Conservation (phyloP, 2,113 vertebrate species). For the Catharus minimus region DNA sequence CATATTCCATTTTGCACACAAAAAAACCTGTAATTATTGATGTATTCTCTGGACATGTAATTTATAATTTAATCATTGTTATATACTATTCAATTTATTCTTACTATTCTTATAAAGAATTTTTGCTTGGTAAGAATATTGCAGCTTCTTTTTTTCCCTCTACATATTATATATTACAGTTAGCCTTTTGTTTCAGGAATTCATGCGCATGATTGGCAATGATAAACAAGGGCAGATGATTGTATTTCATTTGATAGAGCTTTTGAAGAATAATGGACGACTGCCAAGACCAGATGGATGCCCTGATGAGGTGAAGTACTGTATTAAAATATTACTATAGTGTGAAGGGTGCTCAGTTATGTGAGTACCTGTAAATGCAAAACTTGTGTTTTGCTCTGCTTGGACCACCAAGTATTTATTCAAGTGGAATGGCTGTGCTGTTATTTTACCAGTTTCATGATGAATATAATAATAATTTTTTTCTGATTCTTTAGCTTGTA, state of each 20-base stretch:
- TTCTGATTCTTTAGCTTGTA: not conserved
- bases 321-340: not conserved
- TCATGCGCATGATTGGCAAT: conserved; percentile 95
- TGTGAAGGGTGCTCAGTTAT: not conserved
- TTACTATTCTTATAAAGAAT: not conserved
- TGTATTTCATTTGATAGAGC: conserved; percentile 93
- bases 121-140: not conserved
- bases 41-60: not conserved
- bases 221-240: conserved; percentile 99
- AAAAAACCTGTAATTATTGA: not conserved
- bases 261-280: conserved; percentile 89
- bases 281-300: conserved; percentile 87
- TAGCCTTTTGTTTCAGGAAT: conserved; percentile 81
- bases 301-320: conserved; percentile 89
- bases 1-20: not conserved
- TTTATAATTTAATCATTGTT: not conserved
- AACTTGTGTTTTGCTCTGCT: not conserved
- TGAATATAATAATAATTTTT: not conserved
- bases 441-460: not conserved
- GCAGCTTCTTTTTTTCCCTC: not conserved
- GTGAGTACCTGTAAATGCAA: not conserved
- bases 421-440: not conserved
- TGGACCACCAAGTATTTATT: not conserved
- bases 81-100: not conserved
- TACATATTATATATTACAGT: not conserved